Conservation (phyloP, 2,888 invertebrate genomes). For the Drosophila paramelanica region DNA sequence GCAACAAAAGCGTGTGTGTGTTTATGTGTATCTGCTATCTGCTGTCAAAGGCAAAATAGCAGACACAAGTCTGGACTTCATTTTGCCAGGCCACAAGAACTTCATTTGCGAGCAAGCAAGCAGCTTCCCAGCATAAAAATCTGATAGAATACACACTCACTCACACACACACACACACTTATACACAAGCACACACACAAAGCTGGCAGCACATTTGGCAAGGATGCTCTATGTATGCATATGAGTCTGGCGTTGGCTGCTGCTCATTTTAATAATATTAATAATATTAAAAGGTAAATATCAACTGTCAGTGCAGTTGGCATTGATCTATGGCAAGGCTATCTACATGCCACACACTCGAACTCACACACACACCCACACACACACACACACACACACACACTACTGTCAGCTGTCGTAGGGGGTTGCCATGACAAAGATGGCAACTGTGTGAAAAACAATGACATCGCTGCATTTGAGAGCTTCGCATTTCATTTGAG, state of each 20-base stretch:
- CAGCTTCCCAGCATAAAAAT: slow-evolving; percentile 46
- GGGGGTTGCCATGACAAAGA: slow-evolving; percentile 18
- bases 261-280: slow-evolving; percentile 72
- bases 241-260: slow-evolving; percentile 29
- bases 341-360: slow-evolving; percentile 14
- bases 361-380: slow-evolving; percentile 10
- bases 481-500: slow-evolving; percentile 14
- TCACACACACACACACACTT: slow-evolving; percentile 4
- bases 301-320: slow-evolving; percentile 69
- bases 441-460: slow-evolving; percentile 17
- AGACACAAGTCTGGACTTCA: slow-evolving; percentile 63
- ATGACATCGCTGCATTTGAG: slow-evolving; percentile 14
- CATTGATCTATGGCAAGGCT: slow-evolving; percentile 67
- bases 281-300: slow-evolving; percentile 76
- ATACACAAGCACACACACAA: slow-evolving; percentile 8
- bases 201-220: slow-evolving; percentile 53
- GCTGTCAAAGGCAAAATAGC: slow-evolving; percentile 68
- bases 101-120: slow-evolving; percentile 66
- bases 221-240: slow-evolving; percentile 25
- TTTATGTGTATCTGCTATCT: slow-evolving; percentile 2
- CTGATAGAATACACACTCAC: slow-evolving; percentile 29
- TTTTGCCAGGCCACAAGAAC: slow-evolving; percentile 70
- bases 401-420: slow-evolving; percentile 24
- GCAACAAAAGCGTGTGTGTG: background rate
- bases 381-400: background rate